Percentiles rank a stretch among this genome's conserved stretches.
phyloP scores from a whole-genome alignment of 2,113 vertebrate genomes.

The Lepidothrix coronata region DNA sequence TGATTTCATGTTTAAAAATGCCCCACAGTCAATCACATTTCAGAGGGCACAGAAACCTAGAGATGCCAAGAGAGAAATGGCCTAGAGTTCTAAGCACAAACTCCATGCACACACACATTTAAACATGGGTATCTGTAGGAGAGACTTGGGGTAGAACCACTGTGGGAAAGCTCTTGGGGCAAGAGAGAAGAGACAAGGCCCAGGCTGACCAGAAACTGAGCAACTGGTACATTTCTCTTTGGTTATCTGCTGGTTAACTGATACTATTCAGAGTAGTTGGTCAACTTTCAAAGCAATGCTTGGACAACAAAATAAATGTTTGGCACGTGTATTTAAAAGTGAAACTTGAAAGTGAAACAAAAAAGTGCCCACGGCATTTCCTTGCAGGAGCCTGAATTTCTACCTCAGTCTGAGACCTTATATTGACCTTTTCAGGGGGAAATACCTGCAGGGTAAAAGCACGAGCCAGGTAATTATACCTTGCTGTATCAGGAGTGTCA shows the following conservation, averaged over 20 bases:
- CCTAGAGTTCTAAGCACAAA: neutral
- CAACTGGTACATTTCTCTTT: neutral
- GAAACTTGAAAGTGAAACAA: neutral
- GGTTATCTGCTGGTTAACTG: neutral
- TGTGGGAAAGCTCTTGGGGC: neutral
- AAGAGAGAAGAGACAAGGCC: neutral
- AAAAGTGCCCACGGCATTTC: neutral
- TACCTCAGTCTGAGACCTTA: neutral
- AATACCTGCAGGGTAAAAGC: neutral
- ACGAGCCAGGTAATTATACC: neutral
- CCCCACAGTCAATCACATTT: neutral
- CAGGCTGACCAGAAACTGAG: neutral
- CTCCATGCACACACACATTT: neutral
- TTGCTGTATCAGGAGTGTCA: neutral
- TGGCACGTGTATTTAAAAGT: neutral
- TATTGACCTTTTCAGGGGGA: neutral
- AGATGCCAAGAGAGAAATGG: neutral
- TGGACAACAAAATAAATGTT: neutral
- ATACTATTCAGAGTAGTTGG: neutral
- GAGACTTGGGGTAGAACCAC: rapidly evolving
- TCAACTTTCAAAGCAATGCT: neutral
- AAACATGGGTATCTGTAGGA: neutral
- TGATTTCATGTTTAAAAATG: neutral
- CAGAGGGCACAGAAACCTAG: neutral
- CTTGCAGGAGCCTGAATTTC: neutral